Evolutionary conservation across 2,113 vertebrate species (phyloP), one percentile per base, ranked within the genome.

Genomic region (Cynopterus brachyotis): DNA sequence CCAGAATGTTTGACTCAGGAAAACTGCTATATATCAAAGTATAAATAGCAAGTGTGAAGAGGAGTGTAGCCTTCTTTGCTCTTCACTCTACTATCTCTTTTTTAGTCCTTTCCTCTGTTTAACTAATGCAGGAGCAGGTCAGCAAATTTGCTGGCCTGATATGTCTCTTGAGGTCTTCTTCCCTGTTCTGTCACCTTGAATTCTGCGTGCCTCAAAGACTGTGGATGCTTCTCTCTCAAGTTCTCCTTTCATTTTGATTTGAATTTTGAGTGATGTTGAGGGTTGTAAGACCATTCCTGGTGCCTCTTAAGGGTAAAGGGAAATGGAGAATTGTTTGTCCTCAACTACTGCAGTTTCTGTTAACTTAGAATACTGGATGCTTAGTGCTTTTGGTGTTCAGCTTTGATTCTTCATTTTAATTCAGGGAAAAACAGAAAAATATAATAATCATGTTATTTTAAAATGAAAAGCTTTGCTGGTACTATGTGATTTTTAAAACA

Each of bases 371-470:
- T 80, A 47, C n/a, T 40, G 7, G 20, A 28, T 64, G 3, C 16
- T 83, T 32, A 64, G 28, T 40, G 5, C 9, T 4, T 75, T 64
- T 55, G 55, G 3, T n/a, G 24, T 69, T 87, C 35, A 88, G 35
- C 17, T 85, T 42, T 47, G 19, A 4, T n/a, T 6, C 40, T 89
- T 94, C 81, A 72, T 37, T 91, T 3, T 40, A 89, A 93, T 82
- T 89, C 42, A 95, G 9, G 22, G 30, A 84, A 35, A 96, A 72
- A 67, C 11, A 62, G 55, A 86, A 92, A 82, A 84, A 47, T 62
- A 75, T 24, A 92, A 55, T 89, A 76, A 88, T n/a, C 3, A 91
- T 76, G 6, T 47, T 79, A 79, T 78, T 96, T 85, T 91, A 50
- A 94, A 96, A 91, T 64, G 67, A 93, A 89, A 62, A 12, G 17